Evolutionary conservation across 2,113 vertebrate genomes (phyloP).

Genomic region (Ceratotherium simum): DNA sequence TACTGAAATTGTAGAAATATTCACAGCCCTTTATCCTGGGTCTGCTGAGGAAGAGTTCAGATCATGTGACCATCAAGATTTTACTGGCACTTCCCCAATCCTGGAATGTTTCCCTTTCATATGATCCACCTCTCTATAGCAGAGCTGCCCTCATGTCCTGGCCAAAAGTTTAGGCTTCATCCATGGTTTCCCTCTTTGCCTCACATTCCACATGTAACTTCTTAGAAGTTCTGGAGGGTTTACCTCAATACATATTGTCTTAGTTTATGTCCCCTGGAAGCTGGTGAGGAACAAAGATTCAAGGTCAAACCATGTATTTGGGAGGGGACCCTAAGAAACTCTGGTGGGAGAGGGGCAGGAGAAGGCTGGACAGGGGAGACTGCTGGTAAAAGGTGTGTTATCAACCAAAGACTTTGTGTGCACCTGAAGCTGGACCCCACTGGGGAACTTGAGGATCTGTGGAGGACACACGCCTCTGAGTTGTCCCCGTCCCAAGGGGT

Average conservation of each 20-base stretch:
- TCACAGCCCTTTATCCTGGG: neutral
- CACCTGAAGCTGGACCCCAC: neutral
- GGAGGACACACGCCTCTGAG: neutral
- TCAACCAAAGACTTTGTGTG: neutral
- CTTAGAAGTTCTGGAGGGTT: neutral
- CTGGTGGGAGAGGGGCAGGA: neutral
- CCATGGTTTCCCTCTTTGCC: neutral
- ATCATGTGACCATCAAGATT: neutral
- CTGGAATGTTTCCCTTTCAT: neutral
- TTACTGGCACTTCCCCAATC: neutral
- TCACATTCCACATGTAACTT: neutral
- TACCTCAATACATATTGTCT: neutral
- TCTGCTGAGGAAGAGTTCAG: neutral
- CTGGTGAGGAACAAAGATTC: neutral
- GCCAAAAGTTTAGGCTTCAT: neutral
- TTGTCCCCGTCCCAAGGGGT: neutral
- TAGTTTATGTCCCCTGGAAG: neutral
- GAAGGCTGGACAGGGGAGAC: neutral
- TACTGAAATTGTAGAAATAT: neutral
- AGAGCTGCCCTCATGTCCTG: neutral
- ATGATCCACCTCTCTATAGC: neutral
- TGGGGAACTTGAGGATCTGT: neutral
- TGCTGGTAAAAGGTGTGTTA: neutral
- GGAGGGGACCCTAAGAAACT: neutral
- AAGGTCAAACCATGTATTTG: no score